Evolutionary conservation across 2,797 vertebrate species (phyloP), one percentile per base, ranked within the genome.

Genomic region (Phoxinus dragarum): DNA sequence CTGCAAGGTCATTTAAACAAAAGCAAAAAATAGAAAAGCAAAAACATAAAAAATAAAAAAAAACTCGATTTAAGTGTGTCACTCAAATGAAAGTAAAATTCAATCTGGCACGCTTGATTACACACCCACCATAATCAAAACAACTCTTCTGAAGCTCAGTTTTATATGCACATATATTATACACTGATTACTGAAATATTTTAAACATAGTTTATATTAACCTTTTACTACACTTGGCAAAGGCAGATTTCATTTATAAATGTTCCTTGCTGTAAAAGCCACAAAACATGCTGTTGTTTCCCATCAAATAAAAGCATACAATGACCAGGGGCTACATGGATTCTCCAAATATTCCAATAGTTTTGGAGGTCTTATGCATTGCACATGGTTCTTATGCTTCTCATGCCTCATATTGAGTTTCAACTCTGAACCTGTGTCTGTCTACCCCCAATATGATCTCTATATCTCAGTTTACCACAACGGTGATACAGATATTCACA

Each of bases 91-190:
- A 75, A 52, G 54, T 34, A 10, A 56, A 72, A 59, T 56, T 40
- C 5, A 59, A 27, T 71, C 31, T 17, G 49, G 3, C n/a, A 72
- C 5, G 69, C 54, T 11, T 74, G 69, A 61, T 82, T 82, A 47
- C 40, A 61, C 40, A 64, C 6, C 59, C 38, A 12, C 5, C 40
- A 61, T 56, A 83, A 83, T 83, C 81, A 75, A 75, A 66, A 66
- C 71, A 83, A 47, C 40, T 82, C 27, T 52, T 83, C 71, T 49
- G 23, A 74, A 66, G 42, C 42, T 74, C 31, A 21, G 10, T 66
- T 66, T 75, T 5, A 52, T 83, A 83, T 75, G 81, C 42, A 83
- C 81, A 75, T 82, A 61, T 74, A 82, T 83, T 61, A 66, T 19
- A 75, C 31, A 38, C 56, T 82, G 56, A 82, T 74, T 49, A 47